Conservation (phyloP, 2,888 invertebrate genomes). For the Crepidodera aurea region DNA sequence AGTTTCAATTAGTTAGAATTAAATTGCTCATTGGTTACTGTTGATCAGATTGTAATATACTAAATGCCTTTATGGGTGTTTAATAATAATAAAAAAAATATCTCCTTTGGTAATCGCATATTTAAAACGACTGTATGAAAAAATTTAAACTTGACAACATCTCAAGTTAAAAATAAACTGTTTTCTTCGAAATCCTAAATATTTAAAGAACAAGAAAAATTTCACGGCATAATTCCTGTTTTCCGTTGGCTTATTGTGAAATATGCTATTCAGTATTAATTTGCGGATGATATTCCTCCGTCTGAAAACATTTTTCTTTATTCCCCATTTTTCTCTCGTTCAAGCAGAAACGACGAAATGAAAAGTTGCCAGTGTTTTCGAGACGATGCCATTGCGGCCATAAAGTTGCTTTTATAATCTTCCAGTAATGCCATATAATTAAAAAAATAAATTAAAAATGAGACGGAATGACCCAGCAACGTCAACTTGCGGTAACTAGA, state of each 20-base stretch:
- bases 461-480: constrained; percentile 17
- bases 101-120: too few species aligned
- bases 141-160: too few species aligned
- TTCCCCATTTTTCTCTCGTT: constrained; percentile 24
- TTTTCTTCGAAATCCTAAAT: neutral
- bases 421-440: constrained; percentile 33
- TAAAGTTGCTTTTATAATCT: constrained; percentile 34
- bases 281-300: constrained; percentile 21
- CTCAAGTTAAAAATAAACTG: neutral
- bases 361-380: constrained; percentile 31
- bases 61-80: too few species aligned
- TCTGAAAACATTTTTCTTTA: constrained; percentile 27
- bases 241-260: constrained; percentile 20
- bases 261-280: constrained; percentile 26
- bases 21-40: too few species aligned
- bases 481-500: constrained; percentile 15
- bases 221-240: constrained; percentile 8
- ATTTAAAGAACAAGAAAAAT: constrained; percentile 20
- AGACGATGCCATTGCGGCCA: constrained; percentile 23
- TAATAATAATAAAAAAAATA: too few species aligned
- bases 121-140: too few species aligned
- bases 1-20: too few species aligned
- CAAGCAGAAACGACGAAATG: constrained; percentile 32
- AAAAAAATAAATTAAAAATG: constrained; percentile 32
- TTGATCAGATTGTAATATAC: too few species aligned